These are phyloP conservation scores for Taeniopygia guttata DNA, from an alignment of 2,797 vertebrate genomes.

Conservation along the genomic window DNA sequence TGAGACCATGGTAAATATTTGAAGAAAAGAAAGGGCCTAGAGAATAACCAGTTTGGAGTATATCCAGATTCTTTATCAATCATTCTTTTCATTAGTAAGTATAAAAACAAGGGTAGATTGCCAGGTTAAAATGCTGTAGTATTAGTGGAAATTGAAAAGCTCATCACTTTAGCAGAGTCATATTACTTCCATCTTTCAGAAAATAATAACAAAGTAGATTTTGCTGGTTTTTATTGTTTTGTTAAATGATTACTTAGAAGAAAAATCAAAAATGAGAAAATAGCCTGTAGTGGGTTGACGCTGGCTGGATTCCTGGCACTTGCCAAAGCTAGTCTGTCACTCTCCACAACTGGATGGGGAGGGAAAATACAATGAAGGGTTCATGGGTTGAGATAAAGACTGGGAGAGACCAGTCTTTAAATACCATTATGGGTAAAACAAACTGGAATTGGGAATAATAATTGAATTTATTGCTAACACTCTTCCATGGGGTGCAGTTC, in stretches of 20 bases:
- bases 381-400: neutral
- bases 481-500: neutral
- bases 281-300: neutral
- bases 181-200: neutral
- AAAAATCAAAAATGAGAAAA: neutral
- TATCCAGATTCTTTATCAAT: neutral
- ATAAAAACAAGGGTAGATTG: neutral
- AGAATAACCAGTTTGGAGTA: neutral
- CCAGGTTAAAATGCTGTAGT: fast-evolving
- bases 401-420: neutral
- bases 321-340: neutral
- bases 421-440: fast-evolving
- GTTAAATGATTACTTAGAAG: neutral
- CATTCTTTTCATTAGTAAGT: neutral
- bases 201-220: neutral
- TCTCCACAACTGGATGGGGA: neutral
- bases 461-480: no score
- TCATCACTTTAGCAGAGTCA: neutral
- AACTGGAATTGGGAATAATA: neutral
- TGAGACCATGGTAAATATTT: neutral
- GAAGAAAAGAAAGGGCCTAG: neutral
- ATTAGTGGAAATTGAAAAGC: neutral
- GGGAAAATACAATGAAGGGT: no score
- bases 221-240: neutral
- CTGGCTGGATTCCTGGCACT: neutral